Evolutionary conservation across 2,113 vertebrate genomes (phyloP), one percentile per base, ranked within the genome.

Genomic region (Pelvicachromis taeniatus): DNA sequence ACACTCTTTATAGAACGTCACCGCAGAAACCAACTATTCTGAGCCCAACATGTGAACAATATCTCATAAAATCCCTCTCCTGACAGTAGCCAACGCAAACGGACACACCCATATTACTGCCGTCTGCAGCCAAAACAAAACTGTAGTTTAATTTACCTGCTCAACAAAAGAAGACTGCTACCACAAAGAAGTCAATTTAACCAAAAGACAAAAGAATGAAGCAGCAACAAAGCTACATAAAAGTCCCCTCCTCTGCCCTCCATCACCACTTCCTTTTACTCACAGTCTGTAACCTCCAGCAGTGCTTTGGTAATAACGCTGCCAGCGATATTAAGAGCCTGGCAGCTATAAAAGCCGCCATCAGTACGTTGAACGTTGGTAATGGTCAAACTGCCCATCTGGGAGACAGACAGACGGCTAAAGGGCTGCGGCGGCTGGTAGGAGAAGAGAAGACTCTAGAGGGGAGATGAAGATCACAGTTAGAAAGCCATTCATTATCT

Each of bases 301-400:
- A 98, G 97, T 6, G 98, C 99, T 95, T 99, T 99, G 91, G 98
- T 99, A 93, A 98, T 99, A 89, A 99, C 98, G 86, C 98, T 99
- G 91, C 99, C 99, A 1, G 99, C 99, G 78, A 99, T 98, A 94
- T 99, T 99, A 88, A 99, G 96, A 80, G 98, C 99, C 96, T 99
- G 99, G 95, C 99, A 99, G 95, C 98, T 99, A 84, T 99, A 99
- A 90, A 97, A 97, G 7, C 98, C 98, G 10, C 96, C 97, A 84
- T 99, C 99, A 38, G 97, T 97, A 78, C 97, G 95, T 94, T 99
- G 97, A 85, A 97, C 96, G 16, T 97, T 97, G 3, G 97, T 97
- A 93, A 99, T 97, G 82, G 99, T 99, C 94, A 99, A 97, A 91
- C 99, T 98, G 55, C 99, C 99, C 78, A 96, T 98, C 94, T 99